phyloP scores from a whole-genome alignment of 2,888 invertebrate genomes.

The Phaedon cochleariae region DNA sequence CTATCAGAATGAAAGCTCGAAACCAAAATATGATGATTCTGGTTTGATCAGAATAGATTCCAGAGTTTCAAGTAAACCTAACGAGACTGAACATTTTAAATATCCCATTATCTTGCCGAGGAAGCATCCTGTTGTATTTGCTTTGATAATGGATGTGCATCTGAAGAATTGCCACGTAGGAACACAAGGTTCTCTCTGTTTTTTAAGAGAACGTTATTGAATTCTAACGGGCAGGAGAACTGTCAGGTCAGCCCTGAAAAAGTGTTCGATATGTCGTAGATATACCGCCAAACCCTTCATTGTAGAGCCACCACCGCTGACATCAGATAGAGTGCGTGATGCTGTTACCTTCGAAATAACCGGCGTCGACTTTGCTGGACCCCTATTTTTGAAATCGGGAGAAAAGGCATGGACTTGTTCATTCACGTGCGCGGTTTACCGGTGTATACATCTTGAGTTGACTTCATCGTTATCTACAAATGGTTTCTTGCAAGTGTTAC shows the following conservation, averaged over 20 bases:
- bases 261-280: conserved; percentile 40
- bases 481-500: conserved; percentile 50
- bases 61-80: conserved; percentile 20
- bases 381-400: conserved; percentile 48
- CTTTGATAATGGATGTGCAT: conserved; percentile 29
- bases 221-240: conserved; percentile 39
- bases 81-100: conserved; percentile 25
- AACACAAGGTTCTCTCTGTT: conserved; percentile 37
- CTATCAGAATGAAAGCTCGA: conserved; percentile 9
- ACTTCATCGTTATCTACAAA: conserved; percentile 47
- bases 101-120: conserved; percentile 32
- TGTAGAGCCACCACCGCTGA: conserved; percentile 44
- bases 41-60: conserved; percentile 26
- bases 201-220: conserved; percentile 43
- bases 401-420: conserved; percentile 31
- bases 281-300: conserved; percentile 38
- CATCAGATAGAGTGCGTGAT: conserved; percentile 47
- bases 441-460: conserved; percentile 57
- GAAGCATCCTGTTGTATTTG: conserved; percentile 26
- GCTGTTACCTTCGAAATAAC: conserved; percentile 46
- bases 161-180: conserved; percentile 32
- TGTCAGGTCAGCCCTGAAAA: conserved; percentile 31
- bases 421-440: conserved; percentile 58
- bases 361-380: conserved; percentile 55
- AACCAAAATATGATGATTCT: conserved; percentile 20